A percentile compares a stretch with the other conserved stretches of the same genome.
Evolutionary conservation across 2,113 vertebrate genomes (phyloP).

Genomic region (Ailurus styani): DNA sequence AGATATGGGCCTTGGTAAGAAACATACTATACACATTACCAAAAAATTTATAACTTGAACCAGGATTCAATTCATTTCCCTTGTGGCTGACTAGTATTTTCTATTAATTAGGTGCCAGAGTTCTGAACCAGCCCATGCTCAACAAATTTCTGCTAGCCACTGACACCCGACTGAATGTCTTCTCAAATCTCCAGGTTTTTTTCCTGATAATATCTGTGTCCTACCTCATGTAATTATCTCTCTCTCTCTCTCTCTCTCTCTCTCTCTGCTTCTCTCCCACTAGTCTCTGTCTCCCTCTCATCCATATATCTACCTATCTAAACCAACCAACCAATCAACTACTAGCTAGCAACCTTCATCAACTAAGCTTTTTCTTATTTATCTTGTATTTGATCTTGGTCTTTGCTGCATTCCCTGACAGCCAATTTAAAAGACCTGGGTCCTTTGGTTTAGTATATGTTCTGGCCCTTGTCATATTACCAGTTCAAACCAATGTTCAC

Average conservation of each 20-base stretch:
- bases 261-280: neutral
- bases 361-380: neutral
- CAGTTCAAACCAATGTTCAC: neutral
- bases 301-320: neutral
- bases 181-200: neutral
- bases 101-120: neutral
- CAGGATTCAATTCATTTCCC: neutral
- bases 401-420: neutral
- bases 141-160: neutral
- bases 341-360: neutral
- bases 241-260: neutral
- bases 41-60: neutral
- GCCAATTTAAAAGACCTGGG: neutral
- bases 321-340: neutral
- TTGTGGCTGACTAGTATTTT: neutral
- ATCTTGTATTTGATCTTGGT: neutral
- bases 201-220: neutral
- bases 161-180: neutral
- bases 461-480: neutral
- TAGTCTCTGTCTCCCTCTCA: neutral
- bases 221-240: neutral
- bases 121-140: neutral
- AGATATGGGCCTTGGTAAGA: neutral
- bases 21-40: neutral
- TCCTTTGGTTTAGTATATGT: neutral